Conservation (phyloP, 2,888 invertebrate genomes). For the Tinea trinotella region DNA sequence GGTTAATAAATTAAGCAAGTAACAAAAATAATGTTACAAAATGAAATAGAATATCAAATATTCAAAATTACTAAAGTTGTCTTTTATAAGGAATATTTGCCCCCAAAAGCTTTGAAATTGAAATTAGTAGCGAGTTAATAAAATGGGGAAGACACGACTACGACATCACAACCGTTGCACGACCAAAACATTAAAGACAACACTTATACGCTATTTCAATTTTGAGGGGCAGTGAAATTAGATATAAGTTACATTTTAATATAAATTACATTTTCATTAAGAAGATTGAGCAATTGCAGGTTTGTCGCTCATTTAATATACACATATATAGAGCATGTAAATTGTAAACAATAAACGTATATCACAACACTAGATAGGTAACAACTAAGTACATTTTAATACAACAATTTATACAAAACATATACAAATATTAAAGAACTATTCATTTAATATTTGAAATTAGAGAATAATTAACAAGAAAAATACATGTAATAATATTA, state of each 20-base stretch:
- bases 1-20: neutral
- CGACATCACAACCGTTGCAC: slow-evolving; percentile 54
- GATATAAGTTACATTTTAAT: slow-evolving; percentile 6
- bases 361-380: slow-evolving; percentile 33
- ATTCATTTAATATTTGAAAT: neutral
- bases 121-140: slow-evolving; percentile 29
- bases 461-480: slow-evolving; percentile 5
- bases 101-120: slow-evolving; percentile 34
- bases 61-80: slow-evolving; percentile 40
- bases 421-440: neutral
- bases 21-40: no score
- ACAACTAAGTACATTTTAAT: neutral
- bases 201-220: slow-evolving; percentile 8
- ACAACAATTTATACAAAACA: slow-evolving; percentile 7
- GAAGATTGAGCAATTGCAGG: slow-evolving; percentile 46
- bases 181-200: neutral
- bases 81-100: slow-evolving; percentile 66
- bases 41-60: neutral
- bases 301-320: slow-evolving; percentile 52
- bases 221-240: slow-evolving; percentile 10
- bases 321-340: slow-evolving; percentile 25
- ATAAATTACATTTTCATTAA: slow-evolving; percentile 19
- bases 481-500: slow-evolving; percentile 53
- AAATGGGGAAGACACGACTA: neutral
- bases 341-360: slow-evolving; percentile 43